Evolutionary conservation across 2,797 vertebrate genomes (phyloP).

Genomic region (Tinamus major): DNA sequence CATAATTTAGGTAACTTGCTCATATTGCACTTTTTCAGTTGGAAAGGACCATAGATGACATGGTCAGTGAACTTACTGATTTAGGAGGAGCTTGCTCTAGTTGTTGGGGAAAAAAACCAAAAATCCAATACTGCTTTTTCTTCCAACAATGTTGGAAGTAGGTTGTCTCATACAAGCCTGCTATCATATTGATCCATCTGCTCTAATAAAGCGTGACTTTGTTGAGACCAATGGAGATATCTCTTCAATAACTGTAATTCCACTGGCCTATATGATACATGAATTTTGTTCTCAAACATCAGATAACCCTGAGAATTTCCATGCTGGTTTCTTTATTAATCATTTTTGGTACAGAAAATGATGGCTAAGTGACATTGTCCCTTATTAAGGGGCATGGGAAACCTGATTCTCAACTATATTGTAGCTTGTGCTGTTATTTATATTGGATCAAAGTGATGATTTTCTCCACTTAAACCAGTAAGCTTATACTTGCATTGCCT

Average conservation of each 20-base stretch:
- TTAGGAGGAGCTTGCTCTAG: background rate
- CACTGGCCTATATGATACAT: slow-evolving; percentile 84
- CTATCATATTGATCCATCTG: slow-evolving; percentile 90
- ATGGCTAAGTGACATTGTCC: background rate
- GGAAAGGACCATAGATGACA: background rate
- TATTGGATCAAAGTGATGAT: background rate
- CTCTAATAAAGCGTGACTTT: slow-evolving; percentile 90
- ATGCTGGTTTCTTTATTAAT: background rate
- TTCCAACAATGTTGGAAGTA: slow-evolving; percentile 61
- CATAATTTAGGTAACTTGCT: background rate
- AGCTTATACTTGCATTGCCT: background rate
- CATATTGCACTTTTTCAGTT: background rate
- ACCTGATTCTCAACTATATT: background rate
- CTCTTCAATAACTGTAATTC: slow-evolving; percentile 86
- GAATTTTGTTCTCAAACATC: slow-evolving; percentile 82
- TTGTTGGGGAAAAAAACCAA: background rate
- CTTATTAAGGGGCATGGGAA: background rate
- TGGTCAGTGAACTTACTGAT: background rate
- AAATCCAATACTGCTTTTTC: background rate
- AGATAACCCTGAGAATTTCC: slow-evolving; percentile 66
- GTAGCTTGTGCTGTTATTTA: background rate
- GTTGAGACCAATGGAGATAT: slow-evolving; percentile 89
- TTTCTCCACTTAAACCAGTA: background rate
- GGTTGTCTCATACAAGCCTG: slow-evolving; percentile 89
- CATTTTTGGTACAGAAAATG: background rate